Conservation (phyloP, 2,888 invertebrate species). For the Rhodophaea formosa region DNA sequence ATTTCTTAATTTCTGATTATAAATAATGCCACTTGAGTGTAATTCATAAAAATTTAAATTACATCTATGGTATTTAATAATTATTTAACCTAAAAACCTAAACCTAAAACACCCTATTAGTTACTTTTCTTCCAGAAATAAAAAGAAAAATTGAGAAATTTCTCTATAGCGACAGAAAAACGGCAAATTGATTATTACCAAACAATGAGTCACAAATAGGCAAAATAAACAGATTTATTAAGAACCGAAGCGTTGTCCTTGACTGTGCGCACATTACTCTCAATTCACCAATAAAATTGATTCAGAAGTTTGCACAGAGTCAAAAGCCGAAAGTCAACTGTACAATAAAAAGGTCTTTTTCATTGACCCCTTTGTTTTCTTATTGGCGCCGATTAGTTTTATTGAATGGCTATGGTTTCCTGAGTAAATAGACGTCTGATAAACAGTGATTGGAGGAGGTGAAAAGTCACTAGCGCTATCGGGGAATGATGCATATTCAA, state of each 20-base stretch:
- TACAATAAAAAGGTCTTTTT: neutral
- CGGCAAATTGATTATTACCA: too few species aligned
- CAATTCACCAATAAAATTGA: constrained; percentile 30
- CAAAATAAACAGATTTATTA: constrained; percentile 25
- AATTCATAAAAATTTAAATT: too few species aligned
- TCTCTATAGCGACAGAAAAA: too few species aligned
- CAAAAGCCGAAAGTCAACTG: constrained; percentile 32
- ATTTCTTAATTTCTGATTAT: too few species aligned
- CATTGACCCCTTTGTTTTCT: constrained; percentile 24
- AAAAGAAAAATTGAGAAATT: too few species aligned
- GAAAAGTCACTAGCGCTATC: too few species aligned
- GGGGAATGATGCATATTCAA: too few species aligned
- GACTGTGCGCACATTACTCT: constrained; percentile 28
- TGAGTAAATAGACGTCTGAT: constrained; percentile 9
- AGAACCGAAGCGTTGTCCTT: constrained; percentile 28
- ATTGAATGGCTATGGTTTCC: constrained; percentile 11
- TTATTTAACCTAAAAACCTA: too few species aligned
- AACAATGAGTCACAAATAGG: constrained; percentile 11
- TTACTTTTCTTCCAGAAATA: too few species aligned
- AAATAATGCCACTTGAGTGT: too few species aligned
- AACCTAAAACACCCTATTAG: too few species aligned
- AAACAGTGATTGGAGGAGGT: neutral
- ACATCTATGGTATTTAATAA: too few species aligned
- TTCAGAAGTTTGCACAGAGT: constrained; percentile 33
- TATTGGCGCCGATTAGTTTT: constrained; percentile 12